phyloP scores from a whole-genome alignment of 35 echinoderm and acorn worm genomes.

The Chiridota heheva region DNA sequence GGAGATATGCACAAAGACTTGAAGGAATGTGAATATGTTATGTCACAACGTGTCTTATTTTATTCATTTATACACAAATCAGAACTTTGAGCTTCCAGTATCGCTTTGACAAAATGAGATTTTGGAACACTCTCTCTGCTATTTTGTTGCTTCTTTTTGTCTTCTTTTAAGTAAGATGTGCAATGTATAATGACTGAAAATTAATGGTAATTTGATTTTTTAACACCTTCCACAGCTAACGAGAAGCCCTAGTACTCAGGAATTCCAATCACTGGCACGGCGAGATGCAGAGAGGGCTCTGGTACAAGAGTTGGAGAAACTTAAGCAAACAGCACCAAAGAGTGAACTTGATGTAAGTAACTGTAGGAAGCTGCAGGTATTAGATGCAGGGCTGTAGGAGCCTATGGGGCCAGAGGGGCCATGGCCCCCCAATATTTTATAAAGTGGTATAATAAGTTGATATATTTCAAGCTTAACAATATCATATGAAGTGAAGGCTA shows the following conservation, averaged over 20 bases:
- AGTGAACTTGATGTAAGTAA: constrained; percentile 55
- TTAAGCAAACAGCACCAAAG: constrained; percentile 49
- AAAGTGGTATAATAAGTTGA: too few species aligned
- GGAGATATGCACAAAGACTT: too few species aligned
- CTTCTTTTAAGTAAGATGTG: background rate
- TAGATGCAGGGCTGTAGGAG: background rate
- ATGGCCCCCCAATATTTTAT: too few species aligned
- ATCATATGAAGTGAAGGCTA: too few species aligned
- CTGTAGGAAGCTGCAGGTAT: background rate
- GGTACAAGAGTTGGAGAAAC: constrained; percentile 64
- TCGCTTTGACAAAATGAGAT: too few species aligned
- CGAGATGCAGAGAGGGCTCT: constrained; percentile 82
- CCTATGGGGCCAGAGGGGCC: background rate
- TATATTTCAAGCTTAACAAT: too few species aligned
- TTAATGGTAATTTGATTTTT: background rate
- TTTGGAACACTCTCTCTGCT: too few species aligned
- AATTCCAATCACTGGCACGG: constrained; percentile 73
- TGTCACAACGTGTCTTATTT: too few species aligned
- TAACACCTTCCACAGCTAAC: constrained; percentile 25
- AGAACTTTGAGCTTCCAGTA: too few species aligned
- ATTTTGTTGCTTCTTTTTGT: constrained; percentile 1
- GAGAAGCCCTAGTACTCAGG: constrained; percentile 71
- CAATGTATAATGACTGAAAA: background rate
- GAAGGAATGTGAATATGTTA: too few species aligned
- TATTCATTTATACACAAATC: too few species aligned